These are phyloP conservation scores for Zapornia atra DNA, from an alignment of 2,113 vertebrate genomes.

Conservation along the genomic window DNA sequence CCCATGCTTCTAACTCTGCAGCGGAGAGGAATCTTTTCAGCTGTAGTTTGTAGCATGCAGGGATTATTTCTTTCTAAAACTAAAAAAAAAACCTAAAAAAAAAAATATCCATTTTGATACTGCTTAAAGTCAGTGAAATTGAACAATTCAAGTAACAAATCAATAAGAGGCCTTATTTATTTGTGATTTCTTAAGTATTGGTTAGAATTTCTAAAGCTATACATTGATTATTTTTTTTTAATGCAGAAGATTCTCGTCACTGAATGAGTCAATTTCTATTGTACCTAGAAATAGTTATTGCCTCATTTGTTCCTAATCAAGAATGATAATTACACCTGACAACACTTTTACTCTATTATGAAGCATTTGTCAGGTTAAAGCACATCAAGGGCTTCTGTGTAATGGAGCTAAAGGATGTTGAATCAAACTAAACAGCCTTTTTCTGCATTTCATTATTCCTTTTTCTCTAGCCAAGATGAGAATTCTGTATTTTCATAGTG, in stretches of 20 bases:
- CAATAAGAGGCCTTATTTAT: not conserved
- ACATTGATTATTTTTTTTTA: not conserved
- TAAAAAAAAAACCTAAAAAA: not conserved
- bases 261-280: not conserved
- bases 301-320: slow-evolving; percentile 1
- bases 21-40: not conserved
- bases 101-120: not conserved
- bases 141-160: not conserved
- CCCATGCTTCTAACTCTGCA: not conserved
- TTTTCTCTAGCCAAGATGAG: not conserved
- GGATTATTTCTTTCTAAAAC: not conserved
- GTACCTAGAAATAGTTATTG: not conserved
- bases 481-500: not conserved
- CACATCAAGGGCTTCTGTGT: not conserved
- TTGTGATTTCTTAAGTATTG: slow-evolving; percentile 40
- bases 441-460: not conserved
- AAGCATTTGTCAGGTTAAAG: not conserved
- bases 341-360: not conserved
- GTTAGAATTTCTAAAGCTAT: not conserved
- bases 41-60: not conserved
- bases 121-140: not conserved
- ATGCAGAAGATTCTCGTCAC: not conserved
- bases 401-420: not conserved
- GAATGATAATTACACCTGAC: slow-evolving; percentile 8
- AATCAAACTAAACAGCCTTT: not conserved